Evolutionary conservation across 2,113 vertebrate genomes (phyloP), one percentile per base, ranked within the genome.

Genomic region (Rhipidura dahli): DNA sequence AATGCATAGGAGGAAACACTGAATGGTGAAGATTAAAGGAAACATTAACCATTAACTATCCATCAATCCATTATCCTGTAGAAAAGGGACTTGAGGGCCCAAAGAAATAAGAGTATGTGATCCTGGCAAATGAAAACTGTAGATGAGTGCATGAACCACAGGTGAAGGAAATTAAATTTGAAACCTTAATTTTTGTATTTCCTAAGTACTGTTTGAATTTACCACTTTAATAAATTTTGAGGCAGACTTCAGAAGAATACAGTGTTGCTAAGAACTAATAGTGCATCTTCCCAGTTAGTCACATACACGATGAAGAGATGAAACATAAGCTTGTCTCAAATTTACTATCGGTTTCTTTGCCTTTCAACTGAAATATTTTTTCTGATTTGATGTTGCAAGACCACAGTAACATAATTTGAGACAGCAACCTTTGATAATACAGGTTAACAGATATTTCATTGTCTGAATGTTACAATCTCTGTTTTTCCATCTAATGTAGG

Each of bases 341-440:
- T 82, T 87, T 81, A 53, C 61, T 92, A 61, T 45, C 45, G 45
- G n/a, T 27, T 89, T 89, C 51, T 87, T 57, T 1, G 6, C 64
- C 47, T 89, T 96, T 87, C 65, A 94, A 27, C 14, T 89, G 57
- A 94, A 89, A 79, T 87, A 89, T 82, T 84, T 87, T 78, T 57
- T 84, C 69, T 71, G 53, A 60, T 82, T 91, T 94, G 80, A 87
- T 84, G 44, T 64, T 91, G 49, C 57, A 91, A 89, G 60, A 75
- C 77, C 65, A 53, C 39, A 60, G n/a, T 59, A 70, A 77, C 26
- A 65, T 72, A 66, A 86, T 64, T 87, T 92, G 80, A 92, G 56
- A 70, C 53, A 45, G 28, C n/a, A 87, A 70, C 35, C 83, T 92
- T 89, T 93, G 89, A 92, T 91, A 93, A 78, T 31, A 61, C 26